Evolutionary conservation across 1,140 invertebrate species (phyloP).

Genomic region (Drosophila repletoides): DNA sequence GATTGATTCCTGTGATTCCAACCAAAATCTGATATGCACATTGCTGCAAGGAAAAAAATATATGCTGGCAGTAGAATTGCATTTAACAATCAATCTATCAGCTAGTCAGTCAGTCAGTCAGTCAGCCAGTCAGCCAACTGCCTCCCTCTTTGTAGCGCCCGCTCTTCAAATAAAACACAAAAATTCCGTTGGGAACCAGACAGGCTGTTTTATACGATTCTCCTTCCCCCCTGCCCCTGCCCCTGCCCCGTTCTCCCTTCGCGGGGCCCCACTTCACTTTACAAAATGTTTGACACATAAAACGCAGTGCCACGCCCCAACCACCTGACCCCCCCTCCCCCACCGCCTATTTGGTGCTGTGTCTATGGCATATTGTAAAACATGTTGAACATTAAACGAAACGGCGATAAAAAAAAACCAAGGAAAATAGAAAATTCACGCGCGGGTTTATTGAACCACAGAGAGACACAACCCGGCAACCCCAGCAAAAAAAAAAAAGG

Average conservation of each 20-base stretch:
- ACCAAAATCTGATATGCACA: not conserved
- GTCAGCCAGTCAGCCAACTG: not conserved
- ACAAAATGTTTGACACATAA: constrained; percentile 69
- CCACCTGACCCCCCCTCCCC: too few species aligned
- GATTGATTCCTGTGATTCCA: not conserved
- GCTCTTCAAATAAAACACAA: constrained; percentile 36
- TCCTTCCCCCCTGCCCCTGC: not conserved
- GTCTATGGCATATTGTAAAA: constrained; percentile 51
- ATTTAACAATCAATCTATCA: constrained; percentile 25
- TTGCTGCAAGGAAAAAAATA: not conserved
- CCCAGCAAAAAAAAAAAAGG: too few species aligned
- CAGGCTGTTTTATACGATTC: constrained; percentile 16
- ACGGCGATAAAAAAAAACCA: constrained; percentile 27
- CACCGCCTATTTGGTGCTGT: constrained; percentile 14
- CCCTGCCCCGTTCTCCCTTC: not conserved
- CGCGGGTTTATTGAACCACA: constrained; percentile 74
- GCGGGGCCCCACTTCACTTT: constrained; percentile 33
- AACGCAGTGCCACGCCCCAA: constrained; percentile 44
- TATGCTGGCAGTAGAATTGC: constrained; percentile 17
- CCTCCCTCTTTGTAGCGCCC: not conserved
- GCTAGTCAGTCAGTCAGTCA: constrained; percentile 18
- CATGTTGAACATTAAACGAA: constrained; percentile 56
- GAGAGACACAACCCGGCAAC: not conserved
- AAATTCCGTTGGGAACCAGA: constrained; percentile 57
- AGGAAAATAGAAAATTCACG: constrained; percentile 71